Evolutionary conservation across 2,113 vertebrate species (phyloP).

Genomic region (Salvelinus fontinalis): DNA sequence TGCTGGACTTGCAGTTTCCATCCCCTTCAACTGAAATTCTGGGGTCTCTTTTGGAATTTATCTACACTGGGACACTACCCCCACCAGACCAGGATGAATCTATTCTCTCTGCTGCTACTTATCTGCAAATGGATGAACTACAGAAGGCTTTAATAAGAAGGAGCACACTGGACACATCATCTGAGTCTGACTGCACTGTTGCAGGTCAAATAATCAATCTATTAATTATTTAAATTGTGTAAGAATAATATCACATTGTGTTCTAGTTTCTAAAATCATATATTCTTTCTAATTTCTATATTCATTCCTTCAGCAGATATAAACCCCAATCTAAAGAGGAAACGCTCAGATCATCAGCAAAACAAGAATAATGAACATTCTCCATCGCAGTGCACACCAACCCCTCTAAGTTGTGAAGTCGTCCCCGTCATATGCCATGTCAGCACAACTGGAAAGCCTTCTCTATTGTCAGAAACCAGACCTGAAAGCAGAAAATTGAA

Average conservation of each 20-base stretch:
- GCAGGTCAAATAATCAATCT: too few species aligned
- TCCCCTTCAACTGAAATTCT: conserved; percentile 58
- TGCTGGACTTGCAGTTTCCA: conserved; percentile 66
- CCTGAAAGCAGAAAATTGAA: not conserved
- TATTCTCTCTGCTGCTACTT: conserved; percentile 59
- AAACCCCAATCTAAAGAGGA: not conserved
- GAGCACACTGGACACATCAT: not conserved
- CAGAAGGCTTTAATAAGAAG: conserved; percentile 45
- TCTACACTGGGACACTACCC: conserved; percentile 68
- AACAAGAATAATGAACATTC: not conserved
- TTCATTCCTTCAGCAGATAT: not conserved
- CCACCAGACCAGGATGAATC: conserved; percentile 43
- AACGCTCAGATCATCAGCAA: not conserved
- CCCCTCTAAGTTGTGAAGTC: conserved; percentile 37
- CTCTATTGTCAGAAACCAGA: conserved; percentile 14
- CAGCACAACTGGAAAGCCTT: conserved; percentile 17
- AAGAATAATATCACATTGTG: too few species aligned
- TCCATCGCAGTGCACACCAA: conserved; percentile 11
- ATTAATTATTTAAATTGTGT: too few species aligned
- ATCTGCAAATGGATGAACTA: conserved; percentile 69
- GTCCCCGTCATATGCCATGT: conserved; percentile 72
- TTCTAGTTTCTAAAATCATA: too few species aligned
- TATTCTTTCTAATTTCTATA: too few species aligned
- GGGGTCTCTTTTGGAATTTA: conserved; percentile 64
- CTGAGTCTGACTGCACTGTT: too few species aligned